These are phyloP conservation scores for Drosophila repletoides DNA, from an alignment of 1,140 invertebrate genomes.

Conservation along the genomic window DNA sequence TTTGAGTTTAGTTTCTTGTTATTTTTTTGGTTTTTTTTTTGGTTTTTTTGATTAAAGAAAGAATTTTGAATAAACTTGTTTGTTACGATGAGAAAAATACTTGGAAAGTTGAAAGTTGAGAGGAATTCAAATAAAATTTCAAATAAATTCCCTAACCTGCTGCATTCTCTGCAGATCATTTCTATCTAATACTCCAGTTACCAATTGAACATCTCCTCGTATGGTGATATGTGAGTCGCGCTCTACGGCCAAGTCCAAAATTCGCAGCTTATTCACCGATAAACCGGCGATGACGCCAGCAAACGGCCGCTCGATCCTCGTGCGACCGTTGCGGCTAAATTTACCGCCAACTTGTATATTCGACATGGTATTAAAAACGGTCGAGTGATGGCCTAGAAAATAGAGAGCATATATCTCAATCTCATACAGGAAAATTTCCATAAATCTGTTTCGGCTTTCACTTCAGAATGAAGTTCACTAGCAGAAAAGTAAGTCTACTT, in stretches of 20 bases:
- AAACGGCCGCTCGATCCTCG: conserved; percentile 90
- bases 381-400: conserved; percentile 90
- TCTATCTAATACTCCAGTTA: conserved; percentile 88
- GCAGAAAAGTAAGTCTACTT: too few relatives aligned
- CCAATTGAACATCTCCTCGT: conserved; percentile 88
- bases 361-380: conserved; percentile 96
- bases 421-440: too few relatives aligned
- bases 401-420: too few relatives aligned
- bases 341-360: conserved; percentile 95
- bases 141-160: conserved; percentile 86
- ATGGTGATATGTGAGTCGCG: conserved; percentile 89
- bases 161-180: conserved; percentile 91
- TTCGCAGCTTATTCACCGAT: conserved; percentile 92
- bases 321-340: conserved; percentile 88
- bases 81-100: conserved; percentile 81
- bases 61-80: conserved; percentile 71
- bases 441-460: too few relatives aligned
- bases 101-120: conserved; percentile 82
- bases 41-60: conserved; percentile 54
- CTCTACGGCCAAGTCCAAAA: conserved; percentile 93
- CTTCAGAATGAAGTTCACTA: too few relatives aligned
- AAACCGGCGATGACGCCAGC: conserved; percentile 93
- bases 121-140: conserved; percentile 80
- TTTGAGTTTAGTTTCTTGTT: conserved; percentile 48
- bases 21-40: conserved; percentile 32